A percentile compares a stretch with the other conserved stretches of the same genome.
phyloP scores from a whole-genome alignment of 2,888 invertebrate species.

The Limnephilus lunatus region DNA sequence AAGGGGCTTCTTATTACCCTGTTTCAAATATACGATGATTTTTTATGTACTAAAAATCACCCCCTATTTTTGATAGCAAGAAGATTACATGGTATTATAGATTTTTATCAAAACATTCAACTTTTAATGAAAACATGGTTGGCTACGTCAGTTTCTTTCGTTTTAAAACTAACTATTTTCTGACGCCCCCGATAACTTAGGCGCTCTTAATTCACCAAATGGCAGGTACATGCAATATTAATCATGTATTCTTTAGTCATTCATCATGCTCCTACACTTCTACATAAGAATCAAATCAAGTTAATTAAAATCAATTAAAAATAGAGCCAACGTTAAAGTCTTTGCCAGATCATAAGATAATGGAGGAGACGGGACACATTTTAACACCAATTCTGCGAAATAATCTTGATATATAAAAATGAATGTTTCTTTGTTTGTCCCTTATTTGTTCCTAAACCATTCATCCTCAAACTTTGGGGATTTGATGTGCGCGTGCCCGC shows the following conservation, averaged over 20 bases:
- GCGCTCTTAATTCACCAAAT: too few species aligned
- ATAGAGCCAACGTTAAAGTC: background rate
- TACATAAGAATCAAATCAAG: too few species aligned
- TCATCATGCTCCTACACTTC: too few species aligned
- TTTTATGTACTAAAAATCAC: background rate
- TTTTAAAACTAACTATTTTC: background rate
- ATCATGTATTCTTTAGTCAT: too few species aligned
- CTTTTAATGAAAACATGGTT: background rate
- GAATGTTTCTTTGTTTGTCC: too few species aligned
- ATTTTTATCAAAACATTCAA: background rate
- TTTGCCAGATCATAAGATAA: background rate
- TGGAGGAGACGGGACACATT: too few species aligned
- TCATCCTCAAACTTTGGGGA: too few species aligned
- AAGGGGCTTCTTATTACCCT: background rate
- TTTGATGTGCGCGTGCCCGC: too few species aligned
- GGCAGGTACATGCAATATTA: too few species aligned
- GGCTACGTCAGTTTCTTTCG: too few species aligned
- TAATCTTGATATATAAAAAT: background rate
- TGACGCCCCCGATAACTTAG: too few species aligned
- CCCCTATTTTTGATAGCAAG: background rate
- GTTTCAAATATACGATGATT: background rate
- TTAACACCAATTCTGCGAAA: background rate
- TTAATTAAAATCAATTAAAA: background rate
- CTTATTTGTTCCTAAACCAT: too few species aligned
- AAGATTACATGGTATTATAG: background rate